Conservation (phyloP, 2,888 invertebrate genomes). For the Linnaemya vulpina region DNA sequence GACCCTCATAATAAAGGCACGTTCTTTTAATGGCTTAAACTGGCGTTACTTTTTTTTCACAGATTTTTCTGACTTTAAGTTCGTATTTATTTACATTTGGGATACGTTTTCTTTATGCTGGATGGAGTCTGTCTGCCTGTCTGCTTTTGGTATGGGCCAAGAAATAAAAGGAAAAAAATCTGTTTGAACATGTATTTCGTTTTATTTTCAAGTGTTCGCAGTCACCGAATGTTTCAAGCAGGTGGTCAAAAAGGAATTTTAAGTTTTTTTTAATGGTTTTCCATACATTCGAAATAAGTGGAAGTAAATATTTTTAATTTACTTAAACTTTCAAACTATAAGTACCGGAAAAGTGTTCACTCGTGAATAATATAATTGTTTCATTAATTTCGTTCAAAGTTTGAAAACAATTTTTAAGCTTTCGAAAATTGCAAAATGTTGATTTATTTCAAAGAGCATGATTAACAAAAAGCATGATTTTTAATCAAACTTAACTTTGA, state of each 20-base stretch:
- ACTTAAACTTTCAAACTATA: not conserved
- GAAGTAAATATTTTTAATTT: conserved; percentile 13
- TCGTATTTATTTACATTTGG: conserved; percentile 44
- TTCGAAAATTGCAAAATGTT: too few species aligned
- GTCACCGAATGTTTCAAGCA: conserved; percentile 46
- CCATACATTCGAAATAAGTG: conserved; percentile 13
- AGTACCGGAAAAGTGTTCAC: not conserved
- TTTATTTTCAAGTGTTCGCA: conserved; percentile 37
- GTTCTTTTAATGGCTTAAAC: conserved; percentile 63
- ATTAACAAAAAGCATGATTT: too few species aligned
- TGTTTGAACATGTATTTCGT: conserved; percentile 35
- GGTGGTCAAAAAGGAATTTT: conserved; percentile 66
- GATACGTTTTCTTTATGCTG: not conserved
- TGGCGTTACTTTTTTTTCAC: conserved; percentile 5
- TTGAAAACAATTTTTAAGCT: too few species aligned
- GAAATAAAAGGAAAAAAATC: not conserved
- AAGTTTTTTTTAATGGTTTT: conserved; percentile 25
- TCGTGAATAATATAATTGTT: too few species aligned
- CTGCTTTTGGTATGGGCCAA: conserved; percentile 13
- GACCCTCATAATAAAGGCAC: conserved; percentile 70
- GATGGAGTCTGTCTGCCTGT: not conserved
- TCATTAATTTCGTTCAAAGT: too few species aligned
- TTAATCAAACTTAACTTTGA: too few species aligned
- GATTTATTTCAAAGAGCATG: too few species aligned
- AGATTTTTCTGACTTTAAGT: conserved; percentile 21